Conservation (phyloP, 2,113 vertebrate species). For the Pogona vitticeps region DNA sequence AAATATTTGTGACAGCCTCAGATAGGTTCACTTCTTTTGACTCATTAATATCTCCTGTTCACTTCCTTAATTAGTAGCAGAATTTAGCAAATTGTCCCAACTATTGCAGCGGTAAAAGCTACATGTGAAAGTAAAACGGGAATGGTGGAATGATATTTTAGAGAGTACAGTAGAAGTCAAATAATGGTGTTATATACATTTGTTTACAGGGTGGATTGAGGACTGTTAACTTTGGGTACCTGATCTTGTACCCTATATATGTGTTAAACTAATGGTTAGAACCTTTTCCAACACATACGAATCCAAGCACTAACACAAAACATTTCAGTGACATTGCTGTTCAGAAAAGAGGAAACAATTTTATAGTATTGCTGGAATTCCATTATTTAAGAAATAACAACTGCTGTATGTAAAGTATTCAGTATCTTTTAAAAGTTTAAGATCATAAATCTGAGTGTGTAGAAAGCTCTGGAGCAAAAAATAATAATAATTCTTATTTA, state of each 20-base stretch:
- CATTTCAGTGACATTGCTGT: background rate
- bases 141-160: background rate
- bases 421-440: conserved; percentile 20
- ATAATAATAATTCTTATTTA: conserved; percentile 18
- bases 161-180: background rate
- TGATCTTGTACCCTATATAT: background rate
- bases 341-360: background rate
- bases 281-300: background rate
- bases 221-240: background rate
- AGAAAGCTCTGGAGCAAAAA: conserved; percentile 21
- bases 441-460: conserved; percentile 6
- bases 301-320: background rate
- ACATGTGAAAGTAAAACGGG: background rate
- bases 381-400: background rate
- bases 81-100: background rate
- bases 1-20: background rate
- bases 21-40: background rate
- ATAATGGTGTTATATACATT: background rate
- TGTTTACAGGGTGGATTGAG: background rate
- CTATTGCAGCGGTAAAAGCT: background rate
- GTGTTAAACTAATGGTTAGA: background rate
- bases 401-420: background rate
- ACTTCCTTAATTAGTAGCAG: background rate
- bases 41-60: background rate
- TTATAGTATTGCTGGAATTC: background rate